phyloP scores from a whole-genome alignment of 1,140 invertebrate genomes.

The Drosophila kepulauana region DNA sequence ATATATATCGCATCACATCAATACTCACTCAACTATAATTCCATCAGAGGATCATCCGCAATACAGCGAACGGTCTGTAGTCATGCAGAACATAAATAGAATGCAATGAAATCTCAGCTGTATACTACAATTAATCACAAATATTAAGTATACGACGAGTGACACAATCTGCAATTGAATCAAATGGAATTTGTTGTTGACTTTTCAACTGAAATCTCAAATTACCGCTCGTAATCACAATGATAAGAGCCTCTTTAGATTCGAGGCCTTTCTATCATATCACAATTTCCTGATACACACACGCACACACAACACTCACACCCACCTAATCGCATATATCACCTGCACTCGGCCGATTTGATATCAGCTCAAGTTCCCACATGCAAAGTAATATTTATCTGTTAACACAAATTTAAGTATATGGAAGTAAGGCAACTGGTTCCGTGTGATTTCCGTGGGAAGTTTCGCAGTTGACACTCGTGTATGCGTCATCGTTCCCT shows the following conservation, averaged over 20 bases:
- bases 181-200: slow-evolving; percentile 15
- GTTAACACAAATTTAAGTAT: background rate
- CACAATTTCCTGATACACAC: slow-evolving; percentile 27
- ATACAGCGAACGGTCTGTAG: background rate
- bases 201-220: slow-evolving; percentile 18
- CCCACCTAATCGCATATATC: too few species aligned
- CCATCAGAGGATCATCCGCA: background rate
- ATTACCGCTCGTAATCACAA: slow-evolving; percentile 14
- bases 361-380: background rate
- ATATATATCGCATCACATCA: too few species aligned
- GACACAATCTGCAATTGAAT: slow-evolving; percentile 32
- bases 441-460: slow-evolving; percentile 24
- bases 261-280: slow-evolving; percentile 40
- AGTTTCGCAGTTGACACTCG: slow-evolving; percentile 24
- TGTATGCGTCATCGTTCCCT: slow-evolving; percentile 18
- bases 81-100: slow-evolving; percentile 12
- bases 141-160: slow-evolving; percentile 15
- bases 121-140: background rate
- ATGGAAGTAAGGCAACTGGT: slow-evolving; percentile 1
- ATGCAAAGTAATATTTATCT: slow-evolving; percentile 11
- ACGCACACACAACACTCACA: background rate
- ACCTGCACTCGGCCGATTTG: background rate
- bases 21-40: background rate
- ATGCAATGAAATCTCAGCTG: background rate
- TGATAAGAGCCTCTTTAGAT: slow-evolving; percentile 26